These are phyloP conservation scores for Smithornis capensis DNA, from an alignment of 2,113 vertebrate species.

Conservation along the genomic window DNA sequence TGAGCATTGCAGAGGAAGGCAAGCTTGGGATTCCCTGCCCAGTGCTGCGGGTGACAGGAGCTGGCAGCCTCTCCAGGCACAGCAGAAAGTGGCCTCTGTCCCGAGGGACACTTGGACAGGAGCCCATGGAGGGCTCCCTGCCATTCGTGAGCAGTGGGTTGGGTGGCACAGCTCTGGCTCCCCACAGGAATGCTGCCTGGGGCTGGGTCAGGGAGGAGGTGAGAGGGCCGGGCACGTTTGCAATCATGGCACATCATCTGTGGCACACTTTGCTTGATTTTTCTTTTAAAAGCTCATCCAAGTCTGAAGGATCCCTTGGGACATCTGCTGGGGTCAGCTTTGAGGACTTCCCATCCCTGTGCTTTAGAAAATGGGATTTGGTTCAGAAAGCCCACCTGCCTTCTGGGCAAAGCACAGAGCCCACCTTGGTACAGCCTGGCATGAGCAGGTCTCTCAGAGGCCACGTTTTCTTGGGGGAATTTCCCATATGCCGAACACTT, in stretches of 20 bases:
- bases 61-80: background rate
- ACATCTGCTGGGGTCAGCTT: background rate
- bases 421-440: background rate
- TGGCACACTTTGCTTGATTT: background rate
- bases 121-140: background rate
- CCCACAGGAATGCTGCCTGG: background rate
- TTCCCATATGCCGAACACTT: background rate
- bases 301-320: background rate
- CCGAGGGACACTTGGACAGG: background rate
- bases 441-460: background rate
- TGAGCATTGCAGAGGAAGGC: background rate
- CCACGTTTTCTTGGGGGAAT: background rate
- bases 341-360: background rate
- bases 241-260: background rate
- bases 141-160: background rate
- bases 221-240: accelerated
- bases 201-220: background rate
- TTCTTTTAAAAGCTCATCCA: background rate
- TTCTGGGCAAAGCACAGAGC: background rate
- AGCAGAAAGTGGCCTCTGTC: background rate
- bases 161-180: background rate
- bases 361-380: background rate
- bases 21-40: background rate
- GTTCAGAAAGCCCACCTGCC: background rate
- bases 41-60: background rate